Conservation (phyloP, 2,797 vertebrate species). For the Alcedo quadribrachys region DNA sequence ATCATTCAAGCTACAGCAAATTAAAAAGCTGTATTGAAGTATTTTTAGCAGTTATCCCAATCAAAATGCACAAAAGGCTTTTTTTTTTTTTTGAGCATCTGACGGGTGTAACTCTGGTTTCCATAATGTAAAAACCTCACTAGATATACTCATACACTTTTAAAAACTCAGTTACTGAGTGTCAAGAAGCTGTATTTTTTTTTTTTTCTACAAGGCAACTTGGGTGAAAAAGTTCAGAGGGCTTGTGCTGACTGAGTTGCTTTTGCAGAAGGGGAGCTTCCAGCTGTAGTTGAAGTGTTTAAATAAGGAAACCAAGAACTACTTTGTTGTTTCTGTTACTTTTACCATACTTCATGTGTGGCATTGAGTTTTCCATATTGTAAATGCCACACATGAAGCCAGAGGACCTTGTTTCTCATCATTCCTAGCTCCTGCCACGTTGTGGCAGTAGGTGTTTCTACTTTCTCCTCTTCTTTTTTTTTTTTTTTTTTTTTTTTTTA, state of each 20-base stretch:
- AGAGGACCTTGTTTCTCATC: constrained; percentile 57
- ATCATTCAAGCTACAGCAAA: constrained; percentile 65
- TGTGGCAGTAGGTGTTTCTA: constrained; percentile 45
- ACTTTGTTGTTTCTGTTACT: constrained; percentile 64
- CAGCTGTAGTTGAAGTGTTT: constrained; percentile 72
- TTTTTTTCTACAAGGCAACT: constrained; percentile 23
- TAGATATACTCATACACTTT: not conserved
- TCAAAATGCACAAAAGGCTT: constrained; percentile 71
- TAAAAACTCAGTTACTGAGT: constrained; percentile 24
- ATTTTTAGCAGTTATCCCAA: constrained; percentile 74
- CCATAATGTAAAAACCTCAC: constrained; percentile 40
- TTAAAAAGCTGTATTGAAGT: constrained; percentile 71
- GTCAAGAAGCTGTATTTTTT: constrained; percentile 34
- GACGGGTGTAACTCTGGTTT: constrained; percentile 18
- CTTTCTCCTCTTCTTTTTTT: constrained; percentile 23
- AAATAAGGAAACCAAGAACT: constrained; percentile 74
- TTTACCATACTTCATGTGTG: constrained; percentile 74
- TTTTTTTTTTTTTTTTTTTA: not conserved
- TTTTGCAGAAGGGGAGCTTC: constrained; percentile 72
- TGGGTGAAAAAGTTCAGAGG: constrained; percentile 47
- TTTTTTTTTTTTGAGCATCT: constrained; percentile 53
- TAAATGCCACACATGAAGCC: constrained; percentile 70
- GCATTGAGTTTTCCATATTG: constrained; percentile 61
- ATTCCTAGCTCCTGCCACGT: constrained; percentile 28
- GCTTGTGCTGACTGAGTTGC: constrained; percentile 64